A percentile compares a stretch with the other conserved stretches of the same genome.
These are phyloP conservation scores for Stegodyphus mimosarum DNA, from an alignment of 1,140 invertebrate genomes.

Conservation along the genomic window DNA sequence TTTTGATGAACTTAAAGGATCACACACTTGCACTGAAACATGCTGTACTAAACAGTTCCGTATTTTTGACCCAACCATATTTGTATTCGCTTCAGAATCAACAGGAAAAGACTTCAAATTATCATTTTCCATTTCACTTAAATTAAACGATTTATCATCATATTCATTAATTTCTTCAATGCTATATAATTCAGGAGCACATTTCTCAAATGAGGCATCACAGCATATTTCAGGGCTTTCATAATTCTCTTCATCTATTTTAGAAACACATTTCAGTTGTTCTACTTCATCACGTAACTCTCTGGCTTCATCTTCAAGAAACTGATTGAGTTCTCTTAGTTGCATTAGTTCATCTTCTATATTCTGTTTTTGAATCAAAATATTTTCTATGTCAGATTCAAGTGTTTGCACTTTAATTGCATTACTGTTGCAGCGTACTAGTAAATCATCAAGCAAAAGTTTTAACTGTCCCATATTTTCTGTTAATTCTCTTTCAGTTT, in stretches of 20 bases:
- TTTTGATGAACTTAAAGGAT: background rate
- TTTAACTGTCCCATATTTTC: constrained; percentile 17
- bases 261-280: constrained; percentile 24
- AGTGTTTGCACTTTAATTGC: constrained; percentile 4
- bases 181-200: constrained; percentile 36
- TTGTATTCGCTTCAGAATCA: background rate
- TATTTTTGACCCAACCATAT: background rate
- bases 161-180: constrained; percentile 49
- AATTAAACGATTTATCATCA: background rate
- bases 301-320: constrained; percentile 55
- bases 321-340: constrained; percentile 49
- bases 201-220: background rate
- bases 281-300: constrained; percentile 38
- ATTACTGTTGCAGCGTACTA: background rate
- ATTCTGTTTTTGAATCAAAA: constrained; percentile 14
- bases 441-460: constrained; percentile 14
- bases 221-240: background rate
- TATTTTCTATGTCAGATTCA: constrained; percentile 10
- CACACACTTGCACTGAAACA: background rate
- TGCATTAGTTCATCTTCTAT: constrained; percentile 43
- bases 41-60: background rate
- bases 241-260: background rate
- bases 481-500: background rate
- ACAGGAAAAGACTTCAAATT: background rate
- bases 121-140: background rate